Evolutionary conservation across 1,140 invertebrate species (phyloP), one percentile per base, ranked within the genome.

Genomic region (Lepidurus packardi): DNA sequence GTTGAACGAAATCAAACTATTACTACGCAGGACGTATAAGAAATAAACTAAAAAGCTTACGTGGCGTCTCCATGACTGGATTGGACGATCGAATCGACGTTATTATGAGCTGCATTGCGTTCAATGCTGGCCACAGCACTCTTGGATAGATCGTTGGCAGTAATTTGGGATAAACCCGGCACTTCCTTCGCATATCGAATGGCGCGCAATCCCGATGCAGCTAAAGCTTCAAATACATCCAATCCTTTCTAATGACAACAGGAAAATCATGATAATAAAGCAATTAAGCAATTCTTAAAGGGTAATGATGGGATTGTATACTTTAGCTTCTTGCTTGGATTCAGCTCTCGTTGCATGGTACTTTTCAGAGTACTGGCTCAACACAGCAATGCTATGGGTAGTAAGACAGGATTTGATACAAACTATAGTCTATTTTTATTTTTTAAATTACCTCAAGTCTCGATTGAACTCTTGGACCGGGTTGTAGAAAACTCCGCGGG

Each of bases 401-500:
- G 73, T 78, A 80, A 43, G 75, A 21, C 45, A 73, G 10, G 11
- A 43, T 45, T 5, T 41, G 10, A 9, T 34, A 34, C 25, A 1
- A 34, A 34, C 1, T 34, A 34, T 34, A 34, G 25, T 34, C 1
- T 34, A 34, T 1, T 34, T 34, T 1, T 34, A 1, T 34, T 34
- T 34, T 25, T 25, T 25, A 25, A 34, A 34, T 34, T 88, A 92
- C 88, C 92, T 97, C n/a, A 99, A 85, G 87, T 99, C 97, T 82
- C 97, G 88, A 84, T 98, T 98, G 82, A 98, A 98, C 86, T 98
- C 94, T 86, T 99, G 97, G 21, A 98, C 96, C 3, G 95, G 95
- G 87, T 98, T 99, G 83, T 98, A 98, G 86, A 99, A 99, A 0
- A 98, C 95, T 84, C 92, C 90, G 74, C 90, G 89, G 10, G 82